phyloP scores from a whole-genome alignment of 37 sponge, comb jelly and placozoan species.

The Ianthella basta region DNA sequence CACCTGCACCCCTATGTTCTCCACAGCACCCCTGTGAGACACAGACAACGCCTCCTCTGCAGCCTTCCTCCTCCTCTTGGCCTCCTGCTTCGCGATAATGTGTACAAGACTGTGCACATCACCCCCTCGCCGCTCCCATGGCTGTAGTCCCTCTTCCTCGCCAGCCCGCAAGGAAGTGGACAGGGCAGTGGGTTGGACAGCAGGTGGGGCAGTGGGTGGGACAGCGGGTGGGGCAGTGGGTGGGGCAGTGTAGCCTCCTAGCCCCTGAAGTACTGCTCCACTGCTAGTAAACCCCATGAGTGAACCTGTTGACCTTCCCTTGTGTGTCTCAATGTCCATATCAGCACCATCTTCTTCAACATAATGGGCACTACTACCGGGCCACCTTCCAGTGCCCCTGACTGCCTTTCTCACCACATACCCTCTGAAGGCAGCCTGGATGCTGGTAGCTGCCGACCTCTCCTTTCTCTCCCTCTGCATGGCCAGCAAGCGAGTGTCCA shows the following conservation, averaged over 20 bases:
- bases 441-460: slow-evolving; percentile 52
- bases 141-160: background rate
- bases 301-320: background rate
- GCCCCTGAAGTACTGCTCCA: no score
- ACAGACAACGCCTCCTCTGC: no score
- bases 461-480: slow-evolving; percentile 8
- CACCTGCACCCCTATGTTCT: no score
- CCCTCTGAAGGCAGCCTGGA: slow-evolving; percentile 73
- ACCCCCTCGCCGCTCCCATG: slow-evolving; percentile 66
- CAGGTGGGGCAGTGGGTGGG: background rate
- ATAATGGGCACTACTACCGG: background rate
- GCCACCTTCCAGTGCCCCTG: background rate
- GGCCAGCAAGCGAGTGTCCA: slow-evolving; percentile 35
- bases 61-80: slow-evolving; percentile 3
- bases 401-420: slow-evolving; percentile 37
- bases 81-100: slow-evolving; percentile 57
- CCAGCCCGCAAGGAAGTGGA: background rate
- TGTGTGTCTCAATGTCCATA: background rate
- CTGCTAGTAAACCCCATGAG: background rate
- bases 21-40: no score
- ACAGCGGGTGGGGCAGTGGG: background rate
- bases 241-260: background rate
- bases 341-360: no score
- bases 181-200: background rate
- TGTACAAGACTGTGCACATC: slow-evolving; percentile 76